A percentile compares a stretch with the other conserved stretches of the same genome.
Evolutionary conservation across 2,888 invertebrate species (phyloP).

Genomic region (Mellilla xanthometata): DNA sequence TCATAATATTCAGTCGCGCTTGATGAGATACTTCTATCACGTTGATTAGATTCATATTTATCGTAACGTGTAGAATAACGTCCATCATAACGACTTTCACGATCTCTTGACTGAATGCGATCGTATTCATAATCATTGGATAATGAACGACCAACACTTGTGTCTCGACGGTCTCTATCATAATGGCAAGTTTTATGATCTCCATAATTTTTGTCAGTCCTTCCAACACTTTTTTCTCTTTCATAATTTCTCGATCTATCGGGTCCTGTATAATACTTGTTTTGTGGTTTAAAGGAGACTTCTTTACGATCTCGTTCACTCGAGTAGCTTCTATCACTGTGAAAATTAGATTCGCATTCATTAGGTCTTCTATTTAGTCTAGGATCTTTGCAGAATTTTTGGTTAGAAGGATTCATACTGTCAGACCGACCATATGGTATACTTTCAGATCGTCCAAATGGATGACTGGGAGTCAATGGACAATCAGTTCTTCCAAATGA

Average conservation of each 20-base stretch:
- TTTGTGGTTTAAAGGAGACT: constrained; percentile 36
- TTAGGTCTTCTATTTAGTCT: constrained; percentile 51
- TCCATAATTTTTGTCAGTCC: constrained; percentile 22
- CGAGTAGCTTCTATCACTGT: constrained; percentile 44
- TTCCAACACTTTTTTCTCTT: constrained; percentile 22
- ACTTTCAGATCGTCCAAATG: constrained; percentile 37
- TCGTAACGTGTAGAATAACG: constrained; percentile 38
- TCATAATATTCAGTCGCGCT: constrained; percentile 2
- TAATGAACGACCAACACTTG: constrained; percentile 17
- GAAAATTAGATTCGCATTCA: constrained; percentile 46
- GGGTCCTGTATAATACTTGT: constrained; percentile 33
- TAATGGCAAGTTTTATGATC: constrained; percentile 22
- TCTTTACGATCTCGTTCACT: constrained; percentile 42
- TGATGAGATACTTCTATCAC: constrained; percentile 42
- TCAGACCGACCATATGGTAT: constrained; percentile 19
- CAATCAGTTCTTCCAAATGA: constrained; percentile 45
- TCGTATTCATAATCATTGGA: constrained; percentile 30
- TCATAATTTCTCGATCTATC: constrained; percentile 39
- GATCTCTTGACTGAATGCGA: constrained; percentile 34
- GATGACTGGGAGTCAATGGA: constrained; percentile 40
- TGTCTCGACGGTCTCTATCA: constrained; percentile 27
- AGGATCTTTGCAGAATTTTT: constrained; percentile 51
- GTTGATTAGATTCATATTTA: constrained; percentile 35
- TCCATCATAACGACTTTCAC: constrained; percentile 35
- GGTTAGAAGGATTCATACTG: constrained; percentile 23